Evolutionary conservation across 2,797 vertebrate species (phyloP).

Genomic region (Moxostoma hubbsi): DNA sequence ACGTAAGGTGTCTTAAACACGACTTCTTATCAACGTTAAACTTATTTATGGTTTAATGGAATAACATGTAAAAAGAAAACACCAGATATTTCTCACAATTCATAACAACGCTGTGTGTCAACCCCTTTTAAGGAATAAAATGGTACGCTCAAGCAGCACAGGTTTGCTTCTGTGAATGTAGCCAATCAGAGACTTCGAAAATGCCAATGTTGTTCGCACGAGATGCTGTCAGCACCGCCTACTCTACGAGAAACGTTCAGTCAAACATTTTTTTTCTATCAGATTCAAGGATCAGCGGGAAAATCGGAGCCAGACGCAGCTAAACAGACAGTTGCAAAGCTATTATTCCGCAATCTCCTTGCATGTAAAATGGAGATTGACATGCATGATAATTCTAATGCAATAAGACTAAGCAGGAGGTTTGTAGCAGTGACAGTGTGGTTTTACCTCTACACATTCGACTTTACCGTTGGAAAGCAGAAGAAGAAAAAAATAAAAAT

Average conservation of each 20-base stretch:
- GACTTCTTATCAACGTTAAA: rapidly evolving
- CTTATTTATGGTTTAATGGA: rapidly evolving
- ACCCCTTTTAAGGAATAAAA: conserved; percentile 51
- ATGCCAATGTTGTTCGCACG: conserved; percentile 46
- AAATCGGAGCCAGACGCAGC: conserved; percentile 1
- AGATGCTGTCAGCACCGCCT: not conserved
- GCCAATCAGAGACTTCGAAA: conserved; percentile 68
- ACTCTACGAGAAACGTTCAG: not conserved
- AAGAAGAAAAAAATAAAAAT: too few relatives aligned
- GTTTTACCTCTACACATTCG: too few relatives aligned
- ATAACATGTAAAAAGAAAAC: rapidly evolving
- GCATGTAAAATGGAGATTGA: not conserved
- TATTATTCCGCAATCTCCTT: not conserved
- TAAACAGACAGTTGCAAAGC: too few relatives aligned
- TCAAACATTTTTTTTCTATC: not conserved
- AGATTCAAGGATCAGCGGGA: conserved; percentile 26
- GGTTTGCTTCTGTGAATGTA: conserved; percentile 46
- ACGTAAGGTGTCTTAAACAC: rapidly evolving
- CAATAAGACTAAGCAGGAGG: not conserved
- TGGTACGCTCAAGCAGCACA: conserved; percentile 69
- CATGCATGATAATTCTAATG: not conserved
- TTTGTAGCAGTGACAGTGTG: too few relatives aligned
- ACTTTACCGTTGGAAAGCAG: too few relatives aligned
- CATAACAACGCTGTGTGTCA: rapidly evolving
- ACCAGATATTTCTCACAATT: rapidly evolving